Evolutionary conservation across 2,888 invertebrate species (phyloP).

Genomic region (Rhagonycha lutea): DNA sequence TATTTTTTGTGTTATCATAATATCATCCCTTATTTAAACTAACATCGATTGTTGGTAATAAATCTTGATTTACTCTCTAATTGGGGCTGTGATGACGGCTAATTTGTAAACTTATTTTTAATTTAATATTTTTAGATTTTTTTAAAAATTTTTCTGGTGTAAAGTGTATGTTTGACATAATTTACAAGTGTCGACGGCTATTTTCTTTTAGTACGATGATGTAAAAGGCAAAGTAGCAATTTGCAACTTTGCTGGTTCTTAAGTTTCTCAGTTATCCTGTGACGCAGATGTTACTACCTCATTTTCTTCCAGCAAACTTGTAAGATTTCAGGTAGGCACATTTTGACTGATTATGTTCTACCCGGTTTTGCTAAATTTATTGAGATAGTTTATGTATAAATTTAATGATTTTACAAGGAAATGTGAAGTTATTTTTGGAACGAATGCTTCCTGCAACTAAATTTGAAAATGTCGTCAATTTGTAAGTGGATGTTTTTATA

Average conservation of each 20-base stretch:
- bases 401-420: background rate
- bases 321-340: slow-evolving; percentile 29
- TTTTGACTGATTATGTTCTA: slow-evolving; percentile 30
- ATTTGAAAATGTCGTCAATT: background rate
- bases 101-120: background rate
- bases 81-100: background rate
- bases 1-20: background rate
- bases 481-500: background rate
- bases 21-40: background rate
- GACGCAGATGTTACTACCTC: slow-evolving; percentile 31
- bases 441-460: background rate
- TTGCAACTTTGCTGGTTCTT: slow-evolving; percentile 28
- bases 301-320: slow-evolving; percentile 29
- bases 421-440: background rate
- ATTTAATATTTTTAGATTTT: slow-evolving; percentile 10
- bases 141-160: slow-evolving; percentile 12
- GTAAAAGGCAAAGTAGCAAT: slow-evolving; percentile 29
- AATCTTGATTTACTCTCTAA: background rate
- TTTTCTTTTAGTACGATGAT: slow-evolving; percentile 27
- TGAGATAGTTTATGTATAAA: slow-evolving; percentile 8
- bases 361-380: slow-evolving; percentile 6
- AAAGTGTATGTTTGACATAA: slow-evolving; percentile 18
- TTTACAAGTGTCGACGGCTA: slow-evolving; percentile 28
- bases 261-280: slow-evolving; percentile 28
- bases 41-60: background rate